phyloP scores from a whole-genome alignment of 1,140 invertebrate species.

The Drosophila arizonae region DNA sequence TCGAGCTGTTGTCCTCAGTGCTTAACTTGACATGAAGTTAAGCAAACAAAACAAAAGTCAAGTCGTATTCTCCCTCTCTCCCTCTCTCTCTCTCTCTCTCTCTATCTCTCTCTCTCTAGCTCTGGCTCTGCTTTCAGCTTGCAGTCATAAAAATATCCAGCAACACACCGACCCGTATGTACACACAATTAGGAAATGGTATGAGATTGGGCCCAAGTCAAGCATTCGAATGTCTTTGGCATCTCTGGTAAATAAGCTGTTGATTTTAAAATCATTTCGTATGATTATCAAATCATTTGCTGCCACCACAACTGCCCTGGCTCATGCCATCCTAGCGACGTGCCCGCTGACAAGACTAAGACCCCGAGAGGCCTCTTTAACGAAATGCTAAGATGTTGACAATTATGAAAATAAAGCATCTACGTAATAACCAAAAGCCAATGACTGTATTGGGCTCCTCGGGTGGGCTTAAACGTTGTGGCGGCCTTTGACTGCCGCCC shows the following conservation, averaged over 20 bases:
- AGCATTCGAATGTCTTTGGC: constrained; percentile 58
- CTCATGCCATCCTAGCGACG: constrained; percentile 2
- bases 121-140: constrained; percentile 35
- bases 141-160: constrained; percentile 48
- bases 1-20: background rate
- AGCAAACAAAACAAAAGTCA: constrained; percentile 79
- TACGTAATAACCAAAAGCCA: constrained; percentile 38
- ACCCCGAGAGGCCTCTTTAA: constrained; percentile 26
- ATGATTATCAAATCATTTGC: constrained; percentile 63
- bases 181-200: constrained; percentile 74
- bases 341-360: constrained; percentile 10
- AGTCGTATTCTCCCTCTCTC: constrained; percentile 39
- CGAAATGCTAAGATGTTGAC: constrained; percentile 49
- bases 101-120: background rate
- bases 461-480: constrained; percentile 44
- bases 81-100: constrained; percentile 6
- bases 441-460: constrained; percentile 34
- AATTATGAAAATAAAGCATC: constrained; percentile 71
- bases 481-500: constrained; percentile 10
- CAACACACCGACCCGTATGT: constrained; percentile 42
- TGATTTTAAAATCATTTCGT: constrained; percentile 71
- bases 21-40: constrained; percentile 74
- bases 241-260: constrained; percentile 61
- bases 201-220: constrained; percentile 42
- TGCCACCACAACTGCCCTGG: constrained; percentile 18